Percentiles rank a stretch among this genome's conserved stretches.
These are phyloP conservation scores for Hippocampus barbouri DNA, from an alignment of 2,113 vertebrate genomes.

Conservation along the genomic window DNA sequence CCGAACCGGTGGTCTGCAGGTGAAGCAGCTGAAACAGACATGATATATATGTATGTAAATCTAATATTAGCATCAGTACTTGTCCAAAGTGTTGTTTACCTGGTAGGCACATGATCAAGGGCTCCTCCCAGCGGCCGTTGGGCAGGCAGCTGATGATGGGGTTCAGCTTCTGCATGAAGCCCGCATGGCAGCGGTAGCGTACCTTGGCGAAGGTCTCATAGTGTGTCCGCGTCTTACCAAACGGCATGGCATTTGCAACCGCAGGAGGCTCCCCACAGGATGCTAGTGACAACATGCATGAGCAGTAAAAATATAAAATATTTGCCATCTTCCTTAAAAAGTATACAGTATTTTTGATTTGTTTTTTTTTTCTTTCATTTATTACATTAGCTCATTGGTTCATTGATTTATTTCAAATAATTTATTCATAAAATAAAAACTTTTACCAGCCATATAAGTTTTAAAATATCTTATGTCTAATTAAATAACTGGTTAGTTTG, in stretches of 20 bases:
- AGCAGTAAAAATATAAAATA: neutral
- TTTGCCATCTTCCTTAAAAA: too few relatives aligned
- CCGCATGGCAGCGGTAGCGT: slow-evolving; percentile 79
- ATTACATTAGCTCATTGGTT: too few relatives aligned
- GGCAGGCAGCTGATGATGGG: slow-evolving; percentile 80
- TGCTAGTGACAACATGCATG: slow-evolving; percentile 36
- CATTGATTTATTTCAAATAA: too few relatives aligned
- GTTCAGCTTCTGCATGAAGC: slow-evolving; percentile 77
- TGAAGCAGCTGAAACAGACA: slow-evolving; percentile 6
- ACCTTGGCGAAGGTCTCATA: slow-evolving; percentile 78
- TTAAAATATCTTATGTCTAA: neutral
- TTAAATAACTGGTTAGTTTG: neutral
- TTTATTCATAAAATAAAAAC: neutral
- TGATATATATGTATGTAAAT: neutral
- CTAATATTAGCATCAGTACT: neutral
- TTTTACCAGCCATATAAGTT: neutral
- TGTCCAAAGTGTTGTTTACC: slow-evolving; percentile 49
- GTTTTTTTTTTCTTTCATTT: too few relatives aligned
- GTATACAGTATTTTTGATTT: neutral
- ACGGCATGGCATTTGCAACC: slow-evolving; percentile 73
- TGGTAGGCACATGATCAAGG: slow-evolving; percentile 77
- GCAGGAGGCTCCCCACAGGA: slow-evolving; percentile 79
- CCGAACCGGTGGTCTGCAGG: slow-evolving; percentile 29
- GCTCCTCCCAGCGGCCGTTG: slow-evolving; percentile 81
- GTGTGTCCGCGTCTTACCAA: slow-evolving; percentile 73